phyloP scores from a whole-genome alignment of 2,888 invertebrate genomes.

The Caradrina kadenii region DNA sequence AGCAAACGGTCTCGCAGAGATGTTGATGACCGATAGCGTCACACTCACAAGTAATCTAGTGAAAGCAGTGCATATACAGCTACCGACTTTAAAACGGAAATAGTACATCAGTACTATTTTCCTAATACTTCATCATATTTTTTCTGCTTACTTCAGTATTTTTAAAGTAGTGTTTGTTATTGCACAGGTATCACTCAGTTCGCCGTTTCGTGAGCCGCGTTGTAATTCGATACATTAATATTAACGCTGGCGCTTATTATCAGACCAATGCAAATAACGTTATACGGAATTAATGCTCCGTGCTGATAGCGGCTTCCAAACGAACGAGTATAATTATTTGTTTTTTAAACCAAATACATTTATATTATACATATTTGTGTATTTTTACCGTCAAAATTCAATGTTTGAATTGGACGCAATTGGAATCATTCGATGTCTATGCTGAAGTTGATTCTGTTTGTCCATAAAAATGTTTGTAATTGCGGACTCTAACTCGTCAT shows the following conservation, averaged over 20 bases:
- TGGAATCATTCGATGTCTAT: constrained; percentile 21
- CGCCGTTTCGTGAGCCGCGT: constrained; percentile 20
- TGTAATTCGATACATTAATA: constrained; percentile 53
- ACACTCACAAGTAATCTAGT: constrained; percentile 4
- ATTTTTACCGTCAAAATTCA: constrained; percentile 31
- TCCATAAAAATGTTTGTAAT: constrained; percentile 4
- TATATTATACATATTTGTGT: constrained; percentile 23
- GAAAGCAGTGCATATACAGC: neutral
- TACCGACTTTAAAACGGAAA: neutral
- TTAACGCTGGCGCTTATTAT: constrained; percentile 58
- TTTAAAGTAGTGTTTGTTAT: neutral
- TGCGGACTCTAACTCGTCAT: neutral
- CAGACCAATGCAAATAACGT: constrained; percentile 57
- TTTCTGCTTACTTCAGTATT: neutral
- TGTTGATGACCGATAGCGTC: constrained; percentile 12
- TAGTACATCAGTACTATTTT: neutral
- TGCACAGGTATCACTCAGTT: neutral
- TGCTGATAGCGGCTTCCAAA: constrained; percentile 36
- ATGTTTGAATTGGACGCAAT: constrained; percentile 11
- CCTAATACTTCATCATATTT: neutral
- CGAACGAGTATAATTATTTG: constrained; percentile 44
- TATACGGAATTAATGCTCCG: constrained; percentile 46
- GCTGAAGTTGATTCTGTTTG: constrained; percentile 20
- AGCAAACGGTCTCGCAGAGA: neutral
- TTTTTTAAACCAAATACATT: constrained; percentile 42